A percentile compares a stretch with the other conserved stretches of the same genome.
Conservation (phyloP, 2,113 vertebrate genomes). For the Eidolon helvum region DNA sequence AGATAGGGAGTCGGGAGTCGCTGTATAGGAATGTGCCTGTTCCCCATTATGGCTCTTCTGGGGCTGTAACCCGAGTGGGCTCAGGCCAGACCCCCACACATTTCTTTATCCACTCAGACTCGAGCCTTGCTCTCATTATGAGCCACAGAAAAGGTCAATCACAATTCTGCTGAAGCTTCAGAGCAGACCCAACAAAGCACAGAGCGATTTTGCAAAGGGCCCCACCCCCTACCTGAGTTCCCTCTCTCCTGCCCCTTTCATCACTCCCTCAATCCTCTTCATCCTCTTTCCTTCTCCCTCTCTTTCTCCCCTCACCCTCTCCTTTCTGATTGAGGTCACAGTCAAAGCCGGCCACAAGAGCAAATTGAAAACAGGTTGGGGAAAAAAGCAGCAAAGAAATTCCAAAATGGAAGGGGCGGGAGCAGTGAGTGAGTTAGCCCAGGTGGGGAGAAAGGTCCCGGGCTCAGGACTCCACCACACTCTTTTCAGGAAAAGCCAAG, state of each 20-base stretch:
- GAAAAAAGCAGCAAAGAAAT: constrained; percentile 77
- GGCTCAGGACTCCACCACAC: neutral
- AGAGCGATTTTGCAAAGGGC: neutral
- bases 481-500: neutral
- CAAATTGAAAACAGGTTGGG: constrained; percentile 87
- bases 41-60: constrained; percentile 85
- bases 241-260: constrained; percentile 18
- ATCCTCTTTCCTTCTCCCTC: neutral
- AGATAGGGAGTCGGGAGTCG: constrained; percentile 83
- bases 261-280: constrained; percentile 14
- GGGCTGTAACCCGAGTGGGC: constrained; percentile 86
- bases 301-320: constrained; percentile 7
- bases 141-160: constrained; percentile 82
- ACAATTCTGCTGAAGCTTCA: constrained; percentile 78
- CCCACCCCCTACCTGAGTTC: neutral
- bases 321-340: constrained; percentile 84
- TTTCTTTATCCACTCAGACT: constrained; percentile 82
- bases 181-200: constrained; percentile 76
- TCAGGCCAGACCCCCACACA: constrained; percentile 81
- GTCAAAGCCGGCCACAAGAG: constrained; percentile 81
- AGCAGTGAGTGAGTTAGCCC: constrained; percentile 15
- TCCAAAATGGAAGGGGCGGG: constrained; percentile 20
- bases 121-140: constrained; percentile 80
- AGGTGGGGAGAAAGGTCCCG: constrained; percentile 51
- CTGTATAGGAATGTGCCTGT: constrained; percentile 84